Evolutionary conservation across 2,797 vertebrate genomes (phyloP), one percentile per base, ranked within the genome.

Genomic region (Decapterus maruadsi): DNA sequence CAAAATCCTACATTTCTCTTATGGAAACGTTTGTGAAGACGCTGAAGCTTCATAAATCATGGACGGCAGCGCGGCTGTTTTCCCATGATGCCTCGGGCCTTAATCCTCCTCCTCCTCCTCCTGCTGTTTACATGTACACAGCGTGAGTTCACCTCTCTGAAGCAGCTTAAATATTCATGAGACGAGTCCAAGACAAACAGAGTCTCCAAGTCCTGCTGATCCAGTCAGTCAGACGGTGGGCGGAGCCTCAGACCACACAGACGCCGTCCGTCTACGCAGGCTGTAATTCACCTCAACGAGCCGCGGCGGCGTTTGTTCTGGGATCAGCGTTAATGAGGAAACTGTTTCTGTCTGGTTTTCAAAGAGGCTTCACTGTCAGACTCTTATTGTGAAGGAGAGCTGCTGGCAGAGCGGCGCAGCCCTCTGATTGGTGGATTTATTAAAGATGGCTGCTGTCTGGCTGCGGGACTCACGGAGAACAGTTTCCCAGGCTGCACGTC

Each of bases 191-290:
- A 76, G 14, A 16, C 38, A 80, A 62, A 81, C 60, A 77, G 51
- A 60, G 53, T 64, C 73, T 74, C 19, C 59, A 31, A 56, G 53
- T 61, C 46, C 54, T 43, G 69, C 46, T 60, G 68, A 81, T 57
- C 71, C 64, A 45, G 68, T 36, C 22, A 61, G 73, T 75, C 54
- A 48, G 72, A 69, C 42, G 26, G 54, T 63, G 64, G 16, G 16
- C 34, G 13, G 19, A 45, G 56, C 57, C 81, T 3, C n/a, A 58
- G 87, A 84, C 89, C 89, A 87, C 87, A 90, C 87, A 87, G 55
- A 11, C 71, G 69, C 65, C 50, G 11, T 11, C 20, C 70, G 71
- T n/a, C n/a, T n/a, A n/a, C n/a, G n/a, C 50, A 68, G 17, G 43
- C 72, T 54, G 1, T 53, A 57, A 83, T 62, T 72, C 62, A 58